These are phyloP conservation scores for Drosophila aff. DNA, from an alignment of 1,140 invertebrate genomes.

Conservation along the genomic window DNA sequence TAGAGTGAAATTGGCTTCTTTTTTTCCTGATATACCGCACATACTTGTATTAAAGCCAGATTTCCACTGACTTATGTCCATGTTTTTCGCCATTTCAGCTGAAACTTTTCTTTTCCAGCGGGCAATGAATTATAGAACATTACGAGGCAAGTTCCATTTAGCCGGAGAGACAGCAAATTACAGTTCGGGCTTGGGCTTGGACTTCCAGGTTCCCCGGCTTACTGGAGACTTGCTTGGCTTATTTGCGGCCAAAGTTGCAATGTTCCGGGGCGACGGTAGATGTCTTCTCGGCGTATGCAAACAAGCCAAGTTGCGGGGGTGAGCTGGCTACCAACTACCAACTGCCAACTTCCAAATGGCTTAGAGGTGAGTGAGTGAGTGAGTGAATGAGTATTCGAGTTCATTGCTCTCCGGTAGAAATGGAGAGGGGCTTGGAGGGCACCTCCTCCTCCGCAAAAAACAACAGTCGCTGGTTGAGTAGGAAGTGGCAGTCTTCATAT, in stretches of 20 bases:
- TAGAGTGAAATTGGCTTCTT: conserved; percentile 27
- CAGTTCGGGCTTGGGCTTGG: conserved; percentile 17
- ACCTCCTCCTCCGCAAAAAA: conserved; percentile 18
- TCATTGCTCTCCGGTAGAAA: conserved; percentile 54
- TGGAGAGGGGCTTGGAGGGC: conserved; percentile 7
- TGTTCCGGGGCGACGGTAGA: conserved; percentile 34
- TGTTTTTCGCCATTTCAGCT: conserved; percentile 43
- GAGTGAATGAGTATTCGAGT: conserved; percentile 45
- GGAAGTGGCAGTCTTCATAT: conserved; percentile 46
- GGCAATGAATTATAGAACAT: conserved; percentile 77
- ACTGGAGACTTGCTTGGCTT: conserved; percentile 36
- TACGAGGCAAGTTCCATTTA: conserved; percentile 71
- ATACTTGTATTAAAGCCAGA: conserved; percentile 15
- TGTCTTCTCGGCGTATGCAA: conserved; percentile 54
- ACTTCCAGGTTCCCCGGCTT: conserved; percentile 11
- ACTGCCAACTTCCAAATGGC: conserved; percentile 51
- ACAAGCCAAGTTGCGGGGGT: conserved; percentile 52
- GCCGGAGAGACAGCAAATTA: conserved; percentile 66
- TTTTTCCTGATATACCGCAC: conserved; percentile 3
- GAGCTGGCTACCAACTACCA: conserved; percentile 15
- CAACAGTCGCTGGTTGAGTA: conserved; percentile 20
- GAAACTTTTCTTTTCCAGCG: conserved; percentile 34
- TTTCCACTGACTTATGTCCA: conserved; percentile 38
- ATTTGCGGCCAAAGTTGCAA: conserved; percentile 61
- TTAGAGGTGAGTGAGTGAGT: conserved; percentile 37